phyloP scores from a whole-genome alignment of 2,113 vertebrate genomes.

The Desmodus rotundus region DNA sequence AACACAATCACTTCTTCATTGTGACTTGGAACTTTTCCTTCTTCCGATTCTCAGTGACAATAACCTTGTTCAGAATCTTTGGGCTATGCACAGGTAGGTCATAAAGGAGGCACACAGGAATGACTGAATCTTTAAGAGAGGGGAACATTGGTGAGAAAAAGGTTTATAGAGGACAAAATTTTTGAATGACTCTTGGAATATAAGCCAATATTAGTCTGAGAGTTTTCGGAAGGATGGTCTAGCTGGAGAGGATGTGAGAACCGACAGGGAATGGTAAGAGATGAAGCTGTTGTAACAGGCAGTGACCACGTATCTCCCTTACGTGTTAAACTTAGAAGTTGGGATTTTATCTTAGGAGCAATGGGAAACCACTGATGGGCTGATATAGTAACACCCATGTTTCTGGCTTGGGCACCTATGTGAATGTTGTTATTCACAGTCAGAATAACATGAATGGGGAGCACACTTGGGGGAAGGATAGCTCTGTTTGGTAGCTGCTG shows the following conservation, averaged over 20 bases:
- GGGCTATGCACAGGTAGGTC: not conserved
- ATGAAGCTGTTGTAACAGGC: not conserved
- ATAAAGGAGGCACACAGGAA: not conserved
- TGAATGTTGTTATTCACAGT: not conserved
- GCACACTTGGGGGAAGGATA: not conserved
- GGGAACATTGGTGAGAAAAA: not conserved
- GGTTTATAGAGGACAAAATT: not conserved
- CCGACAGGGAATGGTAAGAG: not conserved
- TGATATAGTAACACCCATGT: not conserved
- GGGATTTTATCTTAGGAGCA: not conserved
- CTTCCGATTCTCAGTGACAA: not conserved
- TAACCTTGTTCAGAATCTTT: not conserved
- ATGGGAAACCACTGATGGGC: not conserved
- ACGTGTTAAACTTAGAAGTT: not conserved
- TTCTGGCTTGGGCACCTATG: not conserved
- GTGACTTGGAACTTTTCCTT: not conserved
- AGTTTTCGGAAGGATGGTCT: not conserved
- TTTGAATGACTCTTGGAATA: not conserved
- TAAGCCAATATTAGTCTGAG: not conserved
- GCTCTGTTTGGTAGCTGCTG: not conserved
- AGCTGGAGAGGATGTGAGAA: not conserved
- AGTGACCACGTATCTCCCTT: not conserved
- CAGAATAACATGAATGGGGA: not conserved
- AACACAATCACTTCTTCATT: not conserved
- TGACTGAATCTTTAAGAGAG: not conserved